Percentiles rank a stretch among this genome's conserved stretches.
phyloP scores from a whole-genome alignment of 2,888 invertebrate genomes.

The Andrena camellia region DNA sequence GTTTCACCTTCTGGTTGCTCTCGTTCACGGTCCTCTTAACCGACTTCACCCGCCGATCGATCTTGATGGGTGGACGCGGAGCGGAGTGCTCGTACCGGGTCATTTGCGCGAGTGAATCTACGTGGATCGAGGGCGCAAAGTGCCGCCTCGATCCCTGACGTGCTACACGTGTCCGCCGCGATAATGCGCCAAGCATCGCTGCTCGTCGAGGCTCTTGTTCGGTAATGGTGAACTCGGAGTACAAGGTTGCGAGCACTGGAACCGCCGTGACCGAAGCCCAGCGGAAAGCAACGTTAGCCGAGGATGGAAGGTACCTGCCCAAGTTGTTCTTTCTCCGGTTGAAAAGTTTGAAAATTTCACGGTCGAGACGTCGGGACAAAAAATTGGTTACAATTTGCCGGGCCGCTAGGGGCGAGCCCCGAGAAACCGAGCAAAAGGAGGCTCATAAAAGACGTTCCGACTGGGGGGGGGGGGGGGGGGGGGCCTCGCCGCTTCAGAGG shows the following conservation, averaged over 20 bases:
- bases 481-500: conserved; percentile 21
- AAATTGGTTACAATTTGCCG: conserved; percentile 44
- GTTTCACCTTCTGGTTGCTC: not conserved
- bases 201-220: not conserved
- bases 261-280: not conserved
- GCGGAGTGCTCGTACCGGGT: not conserved
- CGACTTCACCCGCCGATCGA: conserved; percentile 45
- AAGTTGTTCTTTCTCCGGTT: not conserved
- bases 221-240: too few species aligned
- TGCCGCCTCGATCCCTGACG: not conserved
- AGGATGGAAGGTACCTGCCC: conserved; percentile 4
- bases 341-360: conserved; percentile 12
- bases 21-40: not conserved
- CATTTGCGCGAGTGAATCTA: conserved; percentile 2
- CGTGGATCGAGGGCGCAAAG: not conserved
- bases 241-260: too few species aligned
- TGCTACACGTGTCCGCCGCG: conserved; percentile 16
- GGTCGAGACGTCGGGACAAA: not conserved
- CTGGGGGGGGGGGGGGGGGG: conserved; percentile 19
- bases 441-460: conserved; percentile 23
- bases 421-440: conserved; percentile 49
- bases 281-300: not conserved
- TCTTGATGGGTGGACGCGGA: not conserved
- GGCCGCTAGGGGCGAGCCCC: conserved; percentile 8
- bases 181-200: conserved; percentile 23